phyloP scores from a whole-genome alignment of 2,888 invertebrate genomes.

The Ornithoptera alexandrae region DNA sequence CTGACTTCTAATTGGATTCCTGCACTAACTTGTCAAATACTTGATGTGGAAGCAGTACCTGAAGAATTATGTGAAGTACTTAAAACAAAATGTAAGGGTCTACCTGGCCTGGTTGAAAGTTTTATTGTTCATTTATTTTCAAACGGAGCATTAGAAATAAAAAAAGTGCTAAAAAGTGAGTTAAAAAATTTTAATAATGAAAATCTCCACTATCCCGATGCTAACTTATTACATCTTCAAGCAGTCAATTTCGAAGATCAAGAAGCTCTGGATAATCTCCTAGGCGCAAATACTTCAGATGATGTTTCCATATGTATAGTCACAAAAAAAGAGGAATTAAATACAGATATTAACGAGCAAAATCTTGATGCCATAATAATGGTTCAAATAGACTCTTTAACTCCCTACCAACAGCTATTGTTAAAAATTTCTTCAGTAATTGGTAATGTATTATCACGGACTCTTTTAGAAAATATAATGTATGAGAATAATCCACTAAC shows the following conservation, averaged over 20 bases:
- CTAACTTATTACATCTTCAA: constrained; percentile 53
- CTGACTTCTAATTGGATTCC: constrained; percentile 63
- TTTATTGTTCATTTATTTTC: constrained; percentile 76
- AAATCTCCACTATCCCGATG: constrained; percentile 63
- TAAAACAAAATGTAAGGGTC: constrained; percentile 65
- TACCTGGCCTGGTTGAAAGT: constrained; percentile 77
- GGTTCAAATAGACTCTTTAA: constrained; percentile 79
- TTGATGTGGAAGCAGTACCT: constrained; percentile 80
- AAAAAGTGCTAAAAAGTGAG: constrained; percentile 50
- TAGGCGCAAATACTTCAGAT: constrained; percentile 47
- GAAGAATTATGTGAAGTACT: constrained; percentile 72
- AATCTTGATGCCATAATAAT: constrained; percentile 72
- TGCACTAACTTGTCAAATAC: constrained; percentile 80
- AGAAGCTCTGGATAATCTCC: constrained; percentile 47
- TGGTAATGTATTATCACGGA: constrained; percentile 76
- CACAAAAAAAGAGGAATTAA: constrained; percentile 57
- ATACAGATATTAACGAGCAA: constrained; percentile 61
- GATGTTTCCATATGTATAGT: constrained; percentile 61
- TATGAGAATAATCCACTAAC: constrained; percentile 71
- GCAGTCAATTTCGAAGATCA: constrained; percentile 59
- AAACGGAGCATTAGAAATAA: constrained; percentile 63
- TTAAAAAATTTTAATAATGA: constrained; percentile 46
- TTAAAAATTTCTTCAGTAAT: constrained; percentile 81
- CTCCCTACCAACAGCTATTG: constrained; percentile 80
- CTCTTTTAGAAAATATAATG: constrained; percentile 76